Conservation (phyloP, 2,113 vertebrate genomes). For the Polypterus bichir region DNA sequence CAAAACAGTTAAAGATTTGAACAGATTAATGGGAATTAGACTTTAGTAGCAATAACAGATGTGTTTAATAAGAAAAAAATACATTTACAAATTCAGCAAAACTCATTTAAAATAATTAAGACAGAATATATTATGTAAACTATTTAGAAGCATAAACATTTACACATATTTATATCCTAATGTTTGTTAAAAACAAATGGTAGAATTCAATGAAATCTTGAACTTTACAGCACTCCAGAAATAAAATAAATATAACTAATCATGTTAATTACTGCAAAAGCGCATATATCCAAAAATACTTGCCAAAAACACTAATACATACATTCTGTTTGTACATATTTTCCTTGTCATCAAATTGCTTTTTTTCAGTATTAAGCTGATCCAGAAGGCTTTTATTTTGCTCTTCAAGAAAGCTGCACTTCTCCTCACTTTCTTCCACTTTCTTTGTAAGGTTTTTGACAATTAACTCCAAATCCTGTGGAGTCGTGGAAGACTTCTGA, state of each 20-base stretch:
- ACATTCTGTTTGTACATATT: conserved; percentile 66
- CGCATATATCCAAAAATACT: not conserved
- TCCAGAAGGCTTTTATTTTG: conserved; percentile 57
- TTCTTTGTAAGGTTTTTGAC: conserved; percentile 70
- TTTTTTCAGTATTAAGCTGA: conserved; percentile 52
- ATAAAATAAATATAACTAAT: not conserved
- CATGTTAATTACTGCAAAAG: not conserved
- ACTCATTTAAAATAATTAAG: no score
- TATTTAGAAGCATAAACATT: no score
- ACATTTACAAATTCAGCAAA: no score
- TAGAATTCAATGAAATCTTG: not conserved
- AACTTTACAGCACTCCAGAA: not conserved
- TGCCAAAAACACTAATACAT: conserved; percentile 22
- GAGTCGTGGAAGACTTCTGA: conserved; percentile 27
- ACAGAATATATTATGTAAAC: no score
- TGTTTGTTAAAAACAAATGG: no score
- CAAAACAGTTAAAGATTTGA: no score
- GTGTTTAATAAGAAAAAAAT: no score
- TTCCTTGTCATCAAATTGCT: conserved; percentile 61
- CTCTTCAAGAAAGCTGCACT: conserved; percentile 65
- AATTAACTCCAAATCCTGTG: conserved; percentile 58
- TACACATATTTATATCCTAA: no score
- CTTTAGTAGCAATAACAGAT: no score
- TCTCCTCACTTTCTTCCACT: conserved; percentile 70
- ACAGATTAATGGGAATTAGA: no score